These are phyloP conservation scores for Latrodectus geometricus DNA, from an alignment of 1,140 invertebrate genomes.

Conservation along the genomic window DNA sequence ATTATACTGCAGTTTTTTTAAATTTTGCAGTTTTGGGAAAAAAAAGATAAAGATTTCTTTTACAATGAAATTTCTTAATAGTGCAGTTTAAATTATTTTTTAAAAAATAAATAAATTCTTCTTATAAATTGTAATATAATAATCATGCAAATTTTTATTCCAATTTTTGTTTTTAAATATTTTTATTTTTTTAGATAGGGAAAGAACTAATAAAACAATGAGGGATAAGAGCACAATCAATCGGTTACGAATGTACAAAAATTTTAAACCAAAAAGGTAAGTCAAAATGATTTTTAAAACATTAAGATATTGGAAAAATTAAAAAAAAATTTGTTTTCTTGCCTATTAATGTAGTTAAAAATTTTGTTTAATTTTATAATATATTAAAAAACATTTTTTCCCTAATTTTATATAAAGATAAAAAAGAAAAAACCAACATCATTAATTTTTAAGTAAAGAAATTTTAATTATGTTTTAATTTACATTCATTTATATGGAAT, in stretches of 20 bases:
- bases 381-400: slow-evolving; percentile 4
- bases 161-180: neutral
- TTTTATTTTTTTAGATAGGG: slow-evolving; percentile 67
- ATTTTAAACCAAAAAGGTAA: slow-evolving; percentile 91
- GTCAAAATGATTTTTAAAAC: neutral
- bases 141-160: neutral
- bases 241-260: slow-evolving; percentile 96
- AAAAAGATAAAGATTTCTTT: no score
- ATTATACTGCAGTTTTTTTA: no score
- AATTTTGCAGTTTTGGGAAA: no score
- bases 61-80: no score
- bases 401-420: neutral
- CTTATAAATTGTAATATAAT: neutral
- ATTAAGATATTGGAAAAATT: neutral
- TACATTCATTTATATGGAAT: no score
- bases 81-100: no score
- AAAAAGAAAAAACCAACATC: neutral
- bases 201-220: slow-evolving; percentile 74
- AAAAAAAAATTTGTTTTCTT: no score
- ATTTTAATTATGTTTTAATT: no score
- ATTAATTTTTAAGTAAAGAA: neutral
- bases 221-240: slow-evolving; percentile 95
- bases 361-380: neutral
- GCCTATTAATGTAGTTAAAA: neutral
- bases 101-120: no score